A percentile compares a stretch with the other conserved stretches of the same genome.
These are phyloP conservation scores for Heteromormyrus szaboi DNA, from an alignment of 2,797 vertebrate genomes.

Conservation along the genomic window DNA sequence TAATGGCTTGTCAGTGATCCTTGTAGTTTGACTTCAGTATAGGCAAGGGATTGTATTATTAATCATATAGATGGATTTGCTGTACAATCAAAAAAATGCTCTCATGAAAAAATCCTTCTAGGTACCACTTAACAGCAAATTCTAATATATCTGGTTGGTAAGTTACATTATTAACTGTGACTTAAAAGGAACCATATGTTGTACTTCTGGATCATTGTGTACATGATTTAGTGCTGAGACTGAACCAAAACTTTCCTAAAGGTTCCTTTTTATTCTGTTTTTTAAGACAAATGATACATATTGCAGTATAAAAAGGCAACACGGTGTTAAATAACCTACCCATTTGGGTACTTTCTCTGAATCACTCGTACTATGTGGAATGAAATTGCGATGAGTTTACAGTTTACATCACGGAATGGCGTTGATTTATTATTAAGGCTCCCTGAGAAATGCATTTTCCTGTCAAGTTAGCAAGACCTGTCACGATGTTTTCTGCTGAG, in stretches of 20 bases:
- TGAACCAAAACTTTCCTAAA: background rate
- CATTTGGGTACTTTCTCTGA: background rate
- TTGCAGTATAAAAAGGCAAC: background rate
- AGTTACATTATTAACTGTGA: background rate
- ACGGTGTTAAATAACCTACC: background rate
- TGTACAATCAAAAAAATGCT: background rate
- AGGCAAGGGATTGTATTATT: conserved; percentile 11
- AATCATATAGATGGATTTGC: conserved; percentile 4
- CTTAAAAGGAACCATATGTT: background rate
- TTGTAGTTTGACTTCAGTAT: background rate
- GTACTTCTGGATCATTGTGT: background rate
- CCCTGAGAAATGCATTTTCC: background rate
- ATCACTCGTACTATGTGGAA: background rate
- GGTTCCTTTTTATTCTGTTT: background rate
- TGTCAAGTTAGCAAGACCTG: background rate
- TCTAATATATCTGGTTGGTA: background rate
- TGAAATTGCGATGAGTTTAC: background rate
- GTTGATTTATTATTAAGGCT: background rate
- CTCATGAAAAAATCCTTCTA: background rate
- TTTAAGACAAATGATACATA: background rate
- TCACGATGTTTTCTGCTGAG: background rate
- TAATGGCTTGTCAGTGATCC: conserved; percentile 6
- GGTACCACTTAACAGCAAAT: conserved; percentile 3
- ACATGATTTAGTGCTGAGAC: background rate
- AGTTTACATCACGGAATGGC: background rate